phyloP scores from a whole-genome alignment of 2,113 vertebrate species.

The Hipposideros armiger region DNA sequence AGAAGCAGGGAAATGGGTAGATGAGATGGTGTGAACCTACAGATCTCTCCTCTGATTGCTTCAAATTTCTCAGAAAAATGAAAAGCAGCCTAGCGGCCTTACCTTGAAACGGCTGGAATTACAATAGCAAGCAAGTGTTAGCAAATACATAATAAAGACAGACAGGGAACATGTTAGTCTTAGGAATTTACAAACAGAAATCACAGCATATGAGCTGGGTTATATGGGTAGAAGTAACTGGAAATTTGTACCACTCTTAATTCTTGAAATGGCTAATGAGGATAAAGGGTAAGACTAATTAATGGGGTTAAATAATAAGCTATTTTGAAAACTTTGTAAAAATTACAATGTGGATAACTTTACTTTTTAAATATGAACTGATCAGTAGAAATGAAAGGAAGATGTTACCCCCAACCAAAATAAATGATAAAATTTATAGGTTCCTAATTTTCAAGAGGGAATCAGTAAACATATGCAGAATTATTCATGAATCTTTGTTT shows the following conservation, averaged over 20 bases:
- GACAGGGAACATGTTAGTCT: not conserved
- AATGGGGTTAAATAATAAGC: not conserved
- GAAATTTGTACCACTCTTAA: not conserved
- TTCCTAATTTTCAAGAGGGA: not conserved
- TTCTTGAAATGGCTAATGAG: not conserved
- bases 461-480: not conserved
- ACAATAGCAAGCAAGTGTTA: not conserved
- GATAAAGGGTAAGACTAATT: not conserved
- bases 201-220: not conserved
- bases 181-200: not conserved
- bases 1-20: not conserved
- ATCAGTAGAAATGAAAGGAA: not conserved
- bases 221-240: not conserved
- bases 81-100: not conserved
- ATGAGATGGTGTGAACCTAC: rapidly evolving
- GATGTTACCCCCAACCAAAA: not conserved
- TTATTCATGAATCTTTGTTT: not conserved
- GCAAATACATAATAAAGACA: not conserved
- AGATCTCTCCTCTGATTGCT: not conserved
- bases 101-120: not conserved
- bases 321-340: not conserved
- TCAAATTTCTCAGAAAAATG: not conserved
- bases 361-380: not conserved
- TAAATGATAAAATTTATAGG: not conserved
- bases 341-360: not conserved